Evolutionary conservation across 2,888 invertebrate species (phyloP).

Genomic region (Zaprionus bogoriensis): DNA sequence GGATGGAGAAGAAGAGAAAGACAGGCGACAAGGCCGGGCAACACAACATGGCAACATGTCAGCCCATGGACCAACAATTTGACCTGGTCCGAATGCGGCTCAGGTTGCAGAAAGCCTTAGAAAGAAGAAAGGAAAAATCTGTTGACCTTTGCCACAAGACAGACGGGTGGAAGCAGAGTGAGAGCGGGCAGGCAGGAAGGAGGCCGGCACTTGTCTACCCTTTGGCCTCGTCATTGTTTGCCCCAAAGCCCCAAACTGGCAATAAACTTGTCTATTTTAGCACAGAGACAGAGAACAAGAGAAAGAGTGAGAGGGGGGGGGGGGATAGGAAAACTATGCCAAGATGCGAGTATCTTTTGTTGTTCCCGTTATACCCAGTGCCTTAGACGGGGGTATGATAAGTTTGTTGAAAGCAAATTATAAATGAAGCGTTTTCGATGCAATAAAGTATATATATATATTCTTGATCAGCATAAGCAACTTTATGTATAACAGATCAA

Average conservation of each 20-base stretch:
- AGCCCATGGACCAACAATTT: slow-evolving; percentile 48
- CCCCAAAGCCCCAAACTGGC: slow-evolving; percentile 69
- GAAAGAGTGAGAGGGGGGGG: too few species aligned
- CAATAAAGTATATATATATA: too few species aligned
- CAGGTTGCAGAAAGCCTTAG: slow-evolving; percentile 23
- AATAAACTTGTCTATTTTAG: slow-evolving; percentile 76
- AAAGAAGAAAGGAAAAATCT: slow-evolving; percentile 31
- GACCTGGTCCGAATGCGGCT: slow-evolving; percentile 39
- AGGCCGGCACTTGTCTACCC: slow-evolving; percentile 67
- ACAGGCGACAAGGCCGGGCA: slow-evolving; percentile 38
- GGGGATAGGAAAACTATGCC: slow-evolving; percentile 26
- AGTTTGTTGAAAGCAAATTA: too few species aligned
- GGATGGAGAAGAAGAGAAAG: background rate
- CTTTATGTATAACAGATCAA: too few species aligned
- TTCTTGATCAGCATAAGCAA: too few species aligned
- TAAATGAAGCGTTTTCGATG: too few species aligned
- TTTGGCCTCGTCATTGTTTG: slow-evolving; percentile 76
- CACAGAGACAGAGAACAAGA: too few species aligned
- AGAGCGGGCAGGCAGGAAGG: background rate
- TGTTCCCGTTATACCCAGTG: too few species aligned
- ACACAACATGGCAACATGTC: slow-evolving; percentile 43
- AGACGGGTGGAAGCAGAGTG: background rate
- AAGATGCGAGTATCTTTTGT: too few species aligned
- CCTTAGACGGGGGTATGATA: too few species aligned
- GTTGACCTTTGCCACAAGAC: slow-evolving; percentile 44